These are phyloP conservation scores for Eupithecia pulchellata DNA, from an alignment of 2,888 invertebrate genomes.

Conservation along the genomic window DNA sequence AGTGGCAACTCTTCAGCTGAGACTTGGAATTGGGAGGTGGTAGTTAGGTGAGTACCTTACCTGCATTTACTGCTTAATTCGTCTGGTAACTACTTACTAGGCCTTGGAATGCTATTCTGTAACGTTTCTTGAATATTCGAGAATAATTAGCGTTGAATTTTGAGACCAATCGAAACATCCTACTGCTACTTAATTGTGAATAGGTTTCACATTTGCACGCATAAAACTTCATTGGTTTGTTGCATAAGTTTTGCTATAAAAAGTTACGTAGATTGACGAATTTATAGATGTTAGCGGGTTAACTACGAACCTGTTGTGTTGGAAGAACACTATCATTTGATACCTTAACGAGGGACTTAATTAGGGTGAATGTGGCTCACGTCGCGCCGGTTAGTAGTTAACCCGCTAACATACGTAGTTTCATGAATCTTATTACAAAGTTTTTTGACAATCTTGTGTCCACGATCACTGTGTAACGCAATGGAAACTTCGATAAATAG, in stretches of 20 bases:
- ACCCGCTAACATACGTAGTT: too few relatives aligned
- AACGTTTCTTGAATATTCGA: not conserved
- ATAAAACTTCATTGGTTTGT: not conserved
- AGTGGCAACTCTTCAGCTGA: conserved; percentile 18
- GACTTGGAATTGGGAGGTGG: conserved; percentile 27
- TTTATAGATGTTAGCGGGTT: too few relatives aligned
- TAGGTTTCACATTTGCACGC: not conserved
- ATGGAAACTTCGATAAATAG: not conserved
- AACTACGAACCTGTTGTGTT: too few relatives aligned
- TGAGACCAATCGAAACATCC: not conserved
- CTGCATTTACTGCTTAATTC: not conserved
- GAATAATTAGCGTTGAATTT: not conserved
- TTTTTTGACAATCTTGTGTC: not conserved
- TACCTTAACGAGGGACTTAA: too few relatives aligned
- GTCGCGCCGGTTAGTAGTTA: too few relatives aligned
- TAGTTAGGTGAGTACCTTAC: conserved; percentile 9
- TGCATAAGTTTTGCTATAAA: not conserved
- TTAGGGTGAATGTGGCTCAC: too few relatives aligned
- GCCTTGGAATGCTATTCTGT: not conserved
- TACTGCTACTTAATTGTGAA: too few relatives aligned
- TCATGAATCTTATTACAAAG: too few relatives aligned
- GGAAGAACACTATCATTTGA: too few relatives aligned
- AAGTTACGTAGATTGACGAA: too few relatives aligned
- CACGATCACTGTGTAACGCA: not conserved
- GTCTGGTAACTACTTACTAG: not conserved